phyloP scores from a whole-genome alignment of 2,888 invertebrate genomes.

The Gymnocheta viridis region DNA sequence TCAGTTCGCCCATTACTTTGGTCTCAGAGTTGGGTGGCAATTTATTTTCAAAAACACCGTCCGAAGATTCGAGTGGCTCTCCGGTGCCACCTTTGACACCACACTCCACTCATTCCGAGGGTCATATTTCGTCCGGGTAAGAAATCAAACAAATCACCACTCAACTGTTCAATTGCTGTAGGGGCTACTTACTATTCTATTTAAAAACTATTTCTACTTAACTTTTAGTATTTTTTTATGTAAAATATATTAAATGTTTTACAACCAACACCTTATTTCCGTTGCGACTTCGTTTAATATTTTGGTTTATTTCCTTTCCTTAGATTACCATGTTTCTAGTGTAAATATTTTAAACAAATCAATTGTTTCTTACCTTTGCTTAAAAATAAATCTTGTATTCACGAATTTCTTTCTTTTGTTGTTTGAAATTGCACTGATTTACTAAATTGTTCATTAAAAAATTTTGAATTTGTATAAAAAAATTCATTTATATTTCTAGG shows the following conservation, averaged over 20 bases:
- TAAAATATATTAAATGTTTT: constrained; percentile 47
- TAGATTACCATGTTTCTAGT: constrained; percentile 47
- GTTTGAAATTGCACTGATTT: constrained; percentile 43
- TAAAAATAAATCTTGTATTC: constrained; percentile 4
- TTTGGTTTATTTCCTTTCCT: constrained; percentile 31
- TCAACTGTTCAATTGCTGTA: constrained; percentile 55
- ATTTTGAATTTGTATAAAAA: constrained; percentile 4
- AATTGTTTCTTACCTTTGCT: constrained; percentile 16
- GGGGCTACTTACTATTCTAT: constrained; percentile 40
- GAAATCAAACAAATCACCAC: constrained; percentile 71
- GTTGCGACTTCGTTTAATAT: constrained; percentile 33
- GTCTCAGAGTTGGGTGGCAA: constrained; percentile 97
- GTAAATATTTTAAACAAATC: constrained; percentile 49
- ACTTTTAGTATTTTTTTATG: constrained; percentile 36
- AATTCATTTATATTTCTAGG: constrained; percentile 5
- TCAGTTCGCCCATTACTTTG: constrained; percentile 95
- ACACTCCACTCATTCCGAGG: constrained; percentile 83
- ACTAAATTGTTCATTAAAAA: constrained; percentile 8
- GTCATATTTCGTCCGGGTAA: constrained; percentile 83
- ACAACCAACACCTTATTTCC: constrained; percentile 42
- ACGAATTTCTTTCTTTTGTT: constrained; percentile 5
- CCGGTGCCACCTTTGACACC: constrained; percentile 86
- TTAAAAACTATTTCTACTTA: constrained; percentile 15
- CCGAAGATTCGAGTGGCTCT: constrained; percentile 91
- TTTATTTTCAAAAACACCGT: constrained; percentile 96